A percentile compares a stretch with the other conserved stretches of the same genome.
Conservation (phyloP, 1,140 invertebrate species). For the Saccostrea cuccullata region DNA sequence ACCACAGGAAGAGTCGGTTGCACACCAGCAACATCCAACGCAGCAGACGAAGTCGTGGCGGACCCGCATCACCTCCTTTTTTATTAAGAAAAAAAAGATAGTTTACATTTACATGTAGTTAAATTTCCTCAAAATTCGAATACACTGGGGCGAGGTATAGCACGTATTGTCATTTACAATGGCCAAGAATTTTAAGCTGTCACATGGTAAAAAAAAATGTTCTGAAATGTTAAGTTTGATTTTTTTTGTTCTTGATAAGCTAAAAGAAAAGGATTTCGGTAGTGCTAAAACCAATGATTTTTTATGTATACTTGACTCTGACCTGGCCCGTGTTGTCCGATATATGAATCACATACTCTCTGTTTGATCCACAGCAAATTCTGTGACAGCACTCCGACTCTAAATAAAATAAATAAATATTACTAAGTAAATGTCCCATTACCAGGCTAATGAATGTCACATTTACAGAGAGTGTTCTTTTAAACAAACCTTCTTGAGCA, state of each 20-base stretch:
- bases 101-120: not conserved
- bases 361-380: constrained; percentile 11
- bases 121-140: not conserved
- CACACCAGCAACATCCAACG: constrained; percentile 70
- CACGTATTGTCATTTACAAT: too few relatives aligned
- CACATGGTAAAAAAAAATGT: too few relatives aligned
- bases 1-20: constrained; percentile 66
- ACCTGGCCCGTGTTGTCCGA: not conserved
- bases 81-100: not conserved
- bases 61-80: constrained; percentile 73
- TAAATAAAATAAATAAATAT: not conserved
- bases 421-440: too few relatives aligned
- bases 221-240: too few relatives aligned
- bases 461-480: too few relatives aligned
- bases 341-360: constrained; percentile 3
- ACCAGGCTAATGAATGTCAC: too few relatives aligned
- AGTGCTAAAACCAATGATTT: too few relatives aligned
- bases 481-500: not conserved
- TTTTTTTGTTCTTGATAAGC: too few relatives aligned
- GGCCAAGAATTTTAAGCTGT: too few relatives aligned
- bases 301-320: too few relatives aligned
- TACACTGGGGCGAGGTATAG: not conserved
- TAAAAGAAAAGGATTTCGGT: too few relatives aligned
- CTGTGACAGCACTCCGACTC: constrained; percentile 3
- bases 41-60: constrained; percentile 73